Evolutionary conservation across 2,888 invertebrate genomes (phyloP).

Genomic region (Matsumyia berberina): DNA sequence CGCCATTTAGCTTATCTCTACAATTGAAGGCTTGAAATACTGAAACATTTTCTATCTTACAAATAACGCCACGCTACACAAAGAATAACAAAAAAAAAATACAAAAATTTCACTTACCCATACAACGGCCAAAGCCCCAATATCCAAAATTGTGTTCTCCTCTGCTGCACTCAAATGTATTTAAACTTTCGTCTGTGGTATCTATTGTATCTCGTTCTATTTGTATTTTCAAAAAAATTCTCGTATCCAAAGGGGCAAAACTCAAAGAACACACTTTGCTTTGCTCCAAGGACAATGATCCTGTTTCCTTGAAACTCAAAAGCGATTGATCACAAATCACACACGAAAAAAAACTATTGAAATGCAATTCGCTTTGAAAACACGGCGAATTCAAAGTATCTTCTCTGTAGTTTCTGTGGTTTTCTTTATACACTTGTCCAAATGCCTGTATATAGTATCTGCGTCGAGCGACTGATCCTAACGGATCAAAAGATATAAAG

Average conservation of each 20-base stretch:
- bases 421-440: constrained; percentile 22
- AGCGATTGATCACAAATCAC: constrained; percentile 11
- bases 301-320: constrained; percentile 23
- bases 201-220: constrained; percentile 20
- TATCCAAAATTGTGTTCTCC: constrained; percentile 80
- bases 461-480: constrained; percentile 51
- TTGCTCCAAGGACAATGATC: constrained; percentile 25
- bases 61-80: constrained; percentile 84
- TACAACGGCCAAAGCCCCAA: constrained; percentile 85
- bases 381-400: constrained; percentile 60
- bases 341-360: constrained; percentile 7
- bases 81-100: constrained; percentile 34
- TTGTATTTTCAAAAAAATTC: constrained; percentile 8
- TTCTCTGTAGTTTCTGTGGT: background rate
- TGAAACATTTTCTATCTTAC: background rate
- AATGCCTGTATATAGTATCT: background rate
- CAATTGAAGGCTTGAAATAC: constrained; percentile 12
- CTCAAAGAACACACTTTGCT: constrained; percentile 30
- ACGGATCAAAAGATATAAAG: constrained; percentile 77
- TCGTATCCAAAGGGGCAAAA: constrained; percentile 6
- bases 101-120: constrained; percentile 84
- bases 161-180: constrained; percentile 68
- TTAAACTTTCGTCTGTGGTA: constrained; percentile 31
- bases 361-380: constrained; percentile 25
- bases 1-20: constrained; percentile 41